phyloP scores from a whole-genome alignment of 2,888 invertebrate genomes.

The Eustalomyia histrio region DNA sequence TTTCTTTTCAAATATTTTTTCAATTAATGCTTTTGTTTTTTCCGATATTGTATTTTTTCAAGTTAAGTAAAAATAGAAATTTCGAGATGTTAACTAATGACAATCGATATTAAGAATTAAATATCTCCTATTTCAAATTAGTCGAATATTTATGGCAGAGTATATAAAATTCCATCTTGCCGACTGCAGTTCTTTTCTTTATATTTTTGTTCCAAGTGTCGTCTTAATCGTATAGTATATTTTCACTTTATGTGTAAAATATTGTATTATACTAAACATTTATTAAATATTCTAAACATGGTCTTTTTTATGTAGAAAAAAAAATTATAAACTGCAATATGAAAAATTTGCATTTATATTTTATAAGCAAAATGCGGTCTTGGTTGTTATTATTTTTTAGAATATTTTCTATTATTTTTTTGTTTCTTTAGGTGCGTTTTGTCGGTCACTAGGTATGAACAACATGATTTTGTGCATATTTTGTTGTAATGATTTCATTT shows the following conservation, averaged over 20 bases:
- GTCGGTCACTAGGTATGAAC: constrained; percentile 72
- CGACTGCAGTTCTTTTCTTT: not conserved
- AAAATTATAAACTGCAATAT: constrained; percentile 49
- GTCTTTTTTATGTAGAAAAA: constrained; percentile 16
- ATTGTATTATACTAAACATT: constrained; percentile 10
- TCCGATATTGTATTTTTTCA: no score
- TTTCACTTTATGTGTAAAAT: constrained; percentile 45
- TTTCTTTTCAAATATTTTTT: no score
- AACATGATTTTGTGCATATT: constrained; percentile 46
- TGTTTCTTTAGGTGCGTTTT: constrained; percentile 66
- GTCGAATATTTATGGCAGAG: no score
- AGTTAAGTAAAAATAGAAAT: no score
- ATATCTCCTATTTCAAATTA: no score
- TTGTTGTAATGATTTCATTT: constrained; percentile 37
- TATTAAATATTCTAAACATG: constrained; percentile 65
- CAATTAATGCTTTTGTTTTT: no score
- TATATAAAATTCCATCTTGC: not conserved
- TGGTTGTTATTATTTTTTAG: constrained; percentile 33
- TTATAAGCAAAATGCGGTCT: constrained; percentile 54
- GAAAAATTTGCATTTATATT: constrained; percentile 64
- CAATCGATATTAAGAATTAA: no score
- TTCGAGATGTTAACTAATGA: no score
- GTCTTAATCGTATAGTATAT: constrained; percentile 32
- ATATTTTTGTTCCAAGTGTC: not conserved
- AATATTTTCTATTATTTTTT: constrained; percentile 50